phyloP scores from a whole-genome alignment of 2,113 vertebrate genomes.

The Elephas maximus region DNA sequence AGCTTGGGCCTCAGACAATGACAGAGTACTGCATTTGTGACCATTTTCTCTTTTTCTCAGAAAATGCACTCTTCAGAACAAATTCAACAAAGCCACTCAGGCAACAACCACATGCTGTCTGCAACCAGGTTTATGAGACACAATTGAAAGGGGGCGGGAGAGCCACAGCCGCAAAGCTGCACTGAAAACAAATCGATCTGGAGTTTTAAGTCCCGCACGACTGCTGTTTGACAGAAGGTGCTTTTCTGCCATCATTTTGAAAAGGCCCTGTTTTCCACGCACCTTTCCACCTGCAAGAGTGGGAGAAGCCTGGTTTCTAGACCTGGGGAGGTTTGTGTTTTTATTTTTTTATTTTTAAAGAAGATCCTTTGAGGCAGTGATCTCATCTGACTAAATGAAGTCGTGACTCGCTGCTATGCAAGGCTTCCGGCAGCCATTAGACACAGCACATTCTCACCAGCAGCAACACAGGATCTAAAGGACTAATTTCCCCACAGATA shows the following conservation, averaged over 20 bases:
- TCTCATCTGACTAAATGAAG: constrained; percentile 79
- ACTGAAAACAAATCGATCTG: fast-evolving
- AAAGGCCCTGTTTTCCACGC: constrained; percentile 21
- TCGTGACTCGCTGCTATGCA: constrained; percentile 71
- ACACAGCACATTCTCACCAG: constrained; percentile 38
- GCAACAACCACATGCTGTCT: neutral
- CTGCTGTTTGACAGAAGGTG: neutral
- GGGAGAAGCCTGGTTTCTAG: constrained; percentile 60
- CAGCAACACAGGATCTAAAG: constrained; percentile 70
- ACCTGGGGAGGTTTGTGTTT: constrained; percentile 32
- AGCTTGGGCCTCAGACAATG: constrained; percentile 57
- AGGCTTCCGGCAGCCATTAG: constrained; percentile 73
- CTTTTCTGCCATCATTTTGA: neutral
- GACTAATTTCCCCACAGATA: constrained; percentile 70
- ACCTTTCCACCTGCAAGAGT: neutral
- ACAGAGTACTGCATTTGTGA: neutral
- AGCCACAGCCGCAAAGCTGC: neutral
- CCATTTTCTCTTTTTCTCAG: constrained; percentile 61
- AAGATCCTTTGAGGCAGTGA: constrained; percentile 74
- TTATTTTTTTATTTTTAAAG: constrained; percentile 24
- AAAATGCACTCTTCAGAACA: constrained; percentile 69
- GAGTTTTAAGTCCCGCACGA: neutral
- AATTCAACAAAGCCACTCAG: constrained; percentile 69
- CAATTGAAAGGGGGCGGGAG: neutral
- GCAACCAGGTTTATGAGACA: neutral